Base-by-base conservation (phyloP, 1,140 invertebrate species). In the Drosophila arizonae region DNA sequence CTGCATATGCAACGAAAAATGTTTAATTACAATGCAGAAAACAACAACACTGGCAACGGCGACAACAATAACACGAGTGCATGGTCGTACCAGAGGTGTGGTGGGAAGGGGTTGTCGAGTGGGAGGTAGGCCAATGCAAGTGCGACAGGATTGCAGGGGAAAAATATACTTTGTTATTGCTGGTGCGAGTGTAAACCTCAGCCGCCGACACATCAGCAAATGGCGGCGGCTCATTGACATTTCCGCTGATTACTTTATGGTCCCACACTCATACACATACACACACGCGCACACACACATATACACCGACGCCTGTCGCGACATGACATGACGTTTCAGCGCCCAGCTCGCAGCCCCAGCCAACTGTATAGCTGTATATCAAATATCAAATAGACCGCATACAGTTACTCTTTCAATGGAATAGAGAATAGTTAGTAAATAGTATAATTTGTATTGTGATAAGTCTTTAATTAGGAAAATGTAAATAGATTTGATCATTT, bases 181-280 rank as follows among this genome's bases (percentile, higher is more conserved):
- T 69, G 73, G 39, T 64, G 78, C 67, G 72, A 72, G 73, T 87
- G 84, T 74, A 87, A 87, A 88, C 82, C 82, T 88, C 82, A 88
- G 82, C 50, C 62, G 82, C 76, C 76, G 79, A 87, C 84, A 88
- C 84, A 88, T 88, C 82, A 87, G 82, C 81, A 88, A 87, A 87
- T 88, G 82, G 82, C 74, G 85, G 73, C 80, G 85, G 71, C 84
- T 73, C 84, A 88, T 88, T 88, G 84, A 89, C 84, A 88, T 89
- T 89, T 89, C 74, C 84, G 84, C 85, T 88, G 84, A 88, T 88
- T 88, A 88, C 84, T 88, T 88, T 88, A 89, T 89, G 85, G 70
- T 77, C 74, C 41, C 67, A 71, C 36, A 58, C 36, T 66, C 17
- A 33, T 33, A n/a, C 26, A 28, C 33, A 63, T 30, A 45, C 62